phyloP scores from a whole-genome alignment of 2,797 vertebrate genomes.

The Mico argentatus region DNA sequence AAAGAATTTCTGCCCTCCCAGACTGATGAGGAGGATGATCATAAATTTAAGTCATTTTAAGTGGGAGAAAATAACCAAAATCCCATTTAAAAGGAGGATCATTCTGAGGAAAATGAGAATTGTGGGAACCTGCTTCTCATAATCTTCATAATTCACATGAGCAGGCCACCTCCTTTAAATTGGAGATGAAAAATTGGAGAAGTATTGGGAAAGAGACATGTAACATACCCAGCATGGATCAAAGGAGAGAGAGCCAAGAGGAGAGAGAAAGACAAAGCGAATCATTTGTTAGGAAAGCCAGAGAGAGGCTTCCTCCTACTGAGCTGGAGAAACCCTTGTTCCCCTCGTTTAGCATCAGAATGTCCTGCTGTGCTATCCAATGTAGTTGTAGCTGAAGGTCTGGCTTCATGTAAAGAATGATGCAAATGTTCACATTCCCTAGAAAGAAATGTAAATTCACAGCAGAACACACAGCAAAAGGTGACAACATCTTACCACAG shows the following conservation, averaged over 20 bases:
- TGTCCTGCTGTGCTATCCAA: neutral
- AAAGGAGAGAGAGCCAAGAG: neutral
- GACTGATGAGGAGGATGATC: neutral
- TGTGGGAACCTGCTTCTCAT: neutral
- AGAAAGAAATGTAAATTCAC: slow-evolving; percentile 7
- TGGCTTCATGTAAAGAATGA: neutral
- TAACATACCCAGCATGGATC: neutral
- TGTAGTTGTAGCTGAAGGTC: neutral
- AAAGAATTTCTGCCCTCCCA: slow-evolving; percentile 1
- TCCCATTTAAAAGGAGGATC: neutral
- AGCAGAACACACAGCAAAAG: neutral
- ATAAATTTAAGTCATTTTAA: neutral
- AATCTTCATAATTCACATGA: neutral
- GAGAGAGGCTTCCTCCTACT: neutral
- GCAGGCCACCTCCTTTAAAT: neutral
- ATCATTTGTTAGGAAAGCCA: neutral
- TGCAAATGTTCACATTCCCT: neutral
- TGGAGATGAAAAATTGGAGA: neutral
- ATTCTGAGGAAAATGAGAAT: slow-evolving; percentile 28
- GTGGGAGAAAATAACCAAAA: neutral
- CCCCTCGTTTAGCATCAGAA: neutral
- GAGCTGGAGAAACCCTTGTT: neutral
- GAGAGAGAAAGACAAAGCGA: neutral
- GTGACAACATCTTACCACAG: neutral
- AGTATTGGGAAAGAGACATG: neutral